Evolutionary conservation across 2,888 invertebrate genomes (phyloP).

Genomic region (Trichacis sp.): DNA sequence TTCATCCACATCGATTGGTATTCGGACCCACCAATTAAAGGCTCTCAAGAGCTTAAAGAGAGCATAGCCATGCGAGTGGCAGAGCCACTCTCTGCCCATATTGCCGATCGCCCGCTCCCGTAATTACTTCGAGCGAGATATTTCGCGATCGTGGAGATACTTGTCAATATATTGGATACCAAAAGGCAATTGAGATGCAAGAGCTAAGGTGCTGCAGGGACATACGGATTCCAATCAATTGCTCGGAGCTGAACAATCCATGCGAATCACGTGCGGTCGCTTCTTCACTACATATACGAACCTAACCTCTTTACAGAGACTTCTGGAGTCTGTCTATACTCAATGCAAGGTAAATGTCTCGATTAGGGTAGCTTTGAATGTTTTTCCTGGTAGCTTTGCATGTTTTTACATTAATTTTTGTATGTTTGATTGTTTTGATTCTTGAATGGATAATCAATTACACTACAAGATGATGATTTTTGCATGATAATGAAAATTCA

Average conservation of each 20-base stretch:
- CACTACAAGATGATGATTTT: too few species aligned
- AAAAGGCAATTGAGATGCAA: slow-evolving; percentile 53
- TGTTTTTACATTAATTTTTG: too few species aligned
- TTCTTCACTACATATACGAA: slow-evolving; percentile 39
- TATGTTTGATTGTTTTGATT: too few species aligned
- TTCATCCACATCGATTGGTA: too few species aligned
- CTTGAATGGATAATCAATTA: too few species aligned
- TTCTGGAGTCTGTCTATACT: too few species aligned
- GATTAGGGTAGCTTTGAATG: too few species aligned
- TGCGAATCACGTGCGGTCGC: slow-evolving; percentile 50
- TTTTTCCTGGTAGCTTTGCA: too few species aligned
- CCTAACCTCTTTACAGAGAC: background rate
- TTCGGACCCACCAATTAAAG: slow-evolving; percentile 44
- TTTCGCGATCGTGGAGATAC: slow-evolving; percentile 47
- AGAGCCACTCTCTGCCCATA: slow-evolving; percentile 19
- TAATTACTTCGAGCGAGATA: slow-evolving; percentile 48
- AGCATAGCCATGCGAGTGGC: slow-evolving; percentile 44
- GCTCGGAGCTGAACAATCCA: slow-evolving; percentile 43
- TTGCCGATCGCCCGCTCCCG: slow-evolving; percentile 38
- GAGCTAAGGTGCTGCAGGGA: slow-evolving; percentile 46
- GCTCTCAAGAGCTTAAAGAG: slow-evolving; percentile 40
- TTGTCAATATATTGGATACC: slow-evolving; percentile 44
- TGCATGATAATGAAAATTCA: too few species aligned
- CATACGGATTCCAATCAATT: slow-evolving; percentile 55
- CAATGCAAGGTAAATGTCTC: too few species aligned